These are phyloP conservation scores for Gastracanthus pulcherrimus DNA, from an alignment of 2,888 invertebrate genomes.

Conservation along the genomic window DNA sequence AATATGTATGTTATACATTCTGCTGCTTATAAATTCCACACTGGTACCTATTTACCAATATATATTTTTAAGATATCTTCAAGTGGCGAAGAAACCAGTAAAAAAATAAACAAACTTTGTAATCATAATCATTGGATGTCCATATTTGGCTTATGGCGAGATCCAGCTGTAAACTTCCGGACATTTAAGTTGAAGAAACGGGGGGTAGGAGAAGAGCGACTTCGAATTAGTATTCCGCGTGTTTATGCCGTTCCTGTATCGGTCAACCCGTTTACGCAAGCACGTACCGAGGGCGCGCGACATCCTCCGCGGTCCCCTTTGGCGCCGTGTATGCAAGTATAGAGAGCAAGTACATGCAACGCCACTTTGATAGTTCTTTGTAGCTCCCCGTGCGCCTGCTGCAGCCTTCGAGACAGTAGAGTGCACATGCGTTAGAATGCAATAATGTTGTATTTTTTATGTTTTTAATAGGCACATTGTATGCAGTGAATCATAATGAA, in stretches of 20 bases:
- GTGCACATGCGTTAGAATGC: not conserved
- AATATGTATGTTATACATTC: no score
- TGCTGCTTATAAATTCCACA: no score
- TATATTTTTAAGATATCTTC: no score
- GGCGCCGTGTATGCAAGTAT: not conserved
- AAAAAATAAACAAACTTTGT: not conserved
- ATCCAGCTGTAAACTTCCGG: not conserved
- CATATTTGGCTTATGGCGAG: not conserved
- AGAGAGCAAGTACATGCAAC: not conserved
- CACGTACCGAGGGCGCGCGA: not conserved
- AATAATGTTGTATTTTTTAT: not conserved
- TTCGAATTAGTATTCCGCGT: slow-evolving; percentile 25
- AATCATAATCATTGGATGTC: not conserved
- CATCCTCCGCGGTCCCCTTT: not conserved
- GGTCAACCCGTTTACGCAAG: slow-evolving; percentile 1
- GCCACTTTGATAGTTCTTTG: slow-evolving; percentile 16
- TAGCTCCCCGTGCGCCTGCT: not conserved
- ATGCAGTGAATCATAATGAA: no score
- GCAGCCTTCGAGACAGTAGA: not conserved
- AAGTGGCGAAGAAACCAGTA: no score
- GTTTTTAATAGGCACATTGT: no score
- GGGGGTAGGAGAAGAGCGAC: not conserved
- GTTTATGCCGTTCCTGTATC: slow-evolving; percentile 16
- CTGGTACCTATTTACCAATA: no score
- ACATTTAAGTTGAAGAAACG: not conserved